A percentile compares a stretch with the other conserved stretches of the same genome.
Evolutionary conservation across 2,888 invertebrate genomes (phyloP).

Genomic region (Acanthosoma haemorrhoidale): DNA sequence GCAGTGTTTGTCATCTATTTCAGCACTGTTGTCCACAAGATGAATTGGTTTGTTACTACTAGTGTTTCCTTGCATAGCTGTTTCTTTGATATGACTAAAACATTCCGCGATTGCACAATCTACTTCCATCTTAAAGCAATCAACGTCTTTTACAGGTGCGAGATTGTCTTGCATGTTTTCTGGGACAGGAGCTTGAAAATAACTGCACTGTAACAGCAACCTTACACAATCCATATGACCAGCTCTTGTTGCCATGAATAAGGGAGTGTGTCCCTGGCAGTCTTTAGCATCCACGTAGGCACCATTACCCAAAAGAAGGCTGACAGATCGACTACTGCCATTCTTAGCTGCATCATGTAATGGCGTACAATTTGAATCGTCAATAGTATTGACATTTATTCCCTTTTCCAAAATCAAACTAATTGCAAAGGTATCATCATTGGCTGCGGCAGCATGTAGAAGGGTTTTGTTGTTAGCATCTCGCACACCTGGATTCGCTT

Average conservation of each 20-base stretch:
- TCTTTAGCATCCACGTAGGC: conserved; percentile 63
- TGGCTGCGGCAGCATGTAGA: background rate
- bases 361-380: background rate
- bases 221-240: conserved; percentile 28
- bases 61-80: no score
- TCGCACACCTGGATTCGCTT: background rate
- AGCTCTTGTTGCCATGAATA: conserved; percentile 59
- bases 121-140: no score
- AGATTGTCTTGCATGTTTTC: no score
- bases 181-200: no score
- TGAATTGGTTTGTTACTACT: no score
- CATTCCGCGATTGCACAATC: no score
- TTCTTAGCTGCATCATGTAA: background rate
- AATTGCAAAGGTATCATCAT: background rate
- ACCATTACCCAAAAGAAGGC: conserved; percentile 57
- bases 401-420: background rate
- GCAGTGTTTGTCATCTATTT: no score
- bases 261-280: conserved; percentile 70
- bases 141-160: no score
- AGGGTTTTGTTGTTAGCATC: background rate
- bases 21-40: no score
- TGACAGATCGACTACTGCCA: background rate
- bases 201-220: no score
- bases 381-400: background rate
- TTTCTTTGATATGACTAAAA: no score